phyloP scores from a whole-genome alignment of 2,888 invertebrate species.

The Magallana nippona region DNA sequence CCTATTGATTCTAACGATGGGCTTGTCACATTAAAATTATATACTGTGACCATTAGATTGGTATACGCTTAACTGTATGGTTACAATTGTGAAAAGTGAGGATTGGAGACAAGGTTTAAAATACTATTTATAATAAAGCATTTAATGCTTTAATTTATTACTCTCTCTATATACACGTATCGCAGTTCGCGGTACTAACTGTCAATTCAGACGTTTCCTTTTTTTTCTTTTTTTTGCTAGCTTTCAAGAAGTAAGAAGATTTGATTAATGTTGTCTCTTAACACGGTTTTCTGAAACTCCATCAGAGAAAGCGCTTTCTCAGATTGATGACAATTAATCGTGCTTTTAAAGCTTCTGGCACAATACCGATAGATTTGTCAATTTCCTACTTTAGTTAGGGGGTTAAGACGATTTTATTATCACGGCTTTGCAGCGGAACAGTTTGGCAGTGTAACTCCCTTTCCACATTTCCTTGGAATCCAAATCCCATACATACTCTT shows the following conservation, averaged over 20 bases:
- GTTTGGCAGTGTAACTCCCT: neutral
- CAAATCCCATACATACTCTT: neutral
- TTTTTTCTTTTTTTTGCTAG: neutral
- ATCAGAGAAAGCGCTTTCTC: neutral
- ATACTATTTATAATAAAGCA: too few relatives aligned
- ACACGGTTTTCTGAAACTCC: neutral
- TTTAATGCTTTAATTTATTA: too few relatives aligned
- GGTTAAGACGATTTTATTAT: neutral
- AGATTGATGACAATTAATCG: slow-evolving; percentile 24
- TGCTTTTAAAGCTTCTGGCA: slow-evolving; percentile 23
- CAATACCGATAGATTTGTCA: slow-evolving; percentile 27
- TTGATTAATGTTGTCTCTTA: neutral
- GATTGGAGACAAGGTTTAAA: too few relatives aligned
- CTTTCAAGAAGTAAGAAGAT: neutral
- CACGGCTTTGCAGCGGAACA: neutral
- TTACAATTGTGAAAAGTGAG: too few relatives aligned
- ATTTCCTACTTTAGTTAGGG: slow-evolving; percentile 14
- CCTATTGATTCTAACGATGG: too few relatives aligned
- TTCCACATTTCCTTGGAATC: neutral
- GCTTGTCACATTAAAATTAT: too few relatives aligned
- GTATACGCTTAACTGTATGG: too few relatives aligned
- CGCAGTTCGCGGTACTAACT: too few relatives aligned
- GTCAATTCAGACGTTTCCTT: neutral
- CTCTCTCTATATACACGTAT: too few relatives aligned
- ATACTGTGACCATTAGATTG: too few relatives aligned